Conservation (phyloP, 1,140 invertebrate genomes). For the Argopecten irradians region DNA sequence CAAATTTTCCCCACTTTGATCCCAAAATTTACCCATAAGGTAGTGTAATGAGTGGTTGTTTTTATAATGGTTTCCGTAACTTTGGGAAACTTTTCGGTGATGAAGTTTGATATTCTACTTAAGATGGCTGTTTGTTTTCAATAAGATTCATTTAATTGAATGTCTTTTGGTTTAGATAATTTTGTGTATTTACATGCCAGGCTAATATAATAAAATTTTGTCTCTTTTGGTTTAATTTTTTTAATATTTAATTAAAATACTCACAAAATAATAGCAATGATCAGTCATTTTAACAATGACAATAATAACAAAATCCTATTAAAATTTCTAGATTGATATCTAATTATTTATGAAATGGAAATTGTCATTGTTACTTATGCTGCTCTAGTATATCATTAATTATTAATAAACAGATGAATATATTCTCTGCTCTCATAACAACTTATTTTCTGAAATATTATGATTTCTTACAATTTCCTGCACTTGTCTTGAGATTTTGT, state of each 20-base stretch:
- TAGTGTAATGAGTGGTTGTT: neutral
- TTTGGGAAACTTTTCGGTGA: neutral
- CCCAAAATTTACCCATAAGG: neutral
- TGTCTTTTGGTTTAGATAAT: neutral
- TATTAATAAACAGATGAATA: neutral
- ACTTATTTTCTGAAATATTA: neutral
- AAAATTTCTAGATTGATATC: neutral
- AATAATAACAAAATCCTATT: neutral
- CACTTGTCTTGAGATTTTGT: conserved; percentile 25
- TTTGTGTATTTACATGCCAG: neutral
- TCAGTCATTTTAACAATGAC: neutral
- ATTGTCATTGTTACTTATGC: neutral
- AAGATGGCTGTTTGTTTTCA: neutral
- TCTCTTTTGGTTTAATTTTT: neutral
- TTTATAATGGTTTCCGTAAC: neutral
- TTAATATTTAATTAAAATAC: neutral
- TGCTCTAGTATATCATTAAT: neutral
- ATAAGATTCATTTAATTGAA: neutral
- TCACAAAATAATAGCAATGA: neutral
- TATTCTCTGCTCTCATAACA: neutral
- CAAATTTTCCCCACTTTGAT: no score
- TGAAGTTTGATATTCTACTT: neutral
- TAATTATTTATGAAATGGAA: neutral
- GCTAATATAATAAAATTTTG: no score
- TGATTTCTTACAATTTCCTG: neutral